Percentiles rank a stretch among this genome's conserved stretches.
phyloP scores from a whole-genome alignment of 2,113 vertebrate species.

The Caloenas nicobarica region DNA sequence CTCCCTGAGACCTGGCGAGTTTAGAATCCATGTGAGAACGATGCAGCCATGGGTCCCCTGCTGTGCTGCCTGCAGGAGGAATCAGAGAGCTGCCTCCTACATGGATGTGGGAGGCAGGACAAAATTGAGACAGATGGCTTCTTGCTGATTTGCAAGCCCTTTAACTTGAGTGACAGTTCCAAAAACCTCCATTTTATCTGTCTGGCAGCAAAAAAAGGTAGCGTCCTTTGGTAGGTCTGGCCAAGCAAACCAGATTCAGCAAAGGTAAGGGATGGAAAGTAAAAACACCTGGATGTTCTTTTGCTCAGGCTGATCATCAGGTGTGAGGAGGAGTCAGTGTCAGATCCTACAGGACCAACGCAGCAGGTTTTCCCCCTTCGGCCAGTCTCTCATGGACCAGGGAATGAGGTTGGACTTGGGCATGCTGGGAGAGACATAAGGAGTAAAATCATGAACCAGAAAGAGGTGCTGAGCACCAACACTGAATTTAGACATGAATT shows the following conservation, averaged over 20 bases:
- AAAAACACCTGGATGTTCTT: background rate
- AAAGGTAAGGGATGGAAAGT: background rate
- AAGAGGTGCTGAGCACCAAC: background rate
- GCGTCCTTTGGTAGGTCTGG: background rate
- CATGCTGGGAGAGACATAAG: background rate
- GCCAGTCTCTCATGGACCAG: fast-evolving
- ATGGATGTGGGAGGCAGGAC: background rate
- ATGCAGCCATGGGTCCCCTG: background rate
- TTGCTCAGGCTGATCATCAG: background rate
- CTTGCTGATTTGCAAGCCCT: background rate
- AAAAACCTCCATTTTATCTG: background rate
- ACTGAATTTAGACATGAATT: background rate
- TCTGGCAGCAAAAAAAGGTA: background rate
- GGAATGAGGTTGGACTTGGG: background rate
- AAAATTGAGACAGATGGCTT: background rate
- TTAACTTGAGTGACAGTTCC: background rate
- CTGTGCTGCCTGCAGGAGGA: background rate
- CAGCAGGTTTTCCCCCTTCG: background rate
- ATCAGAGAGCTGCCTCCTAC: background rate
- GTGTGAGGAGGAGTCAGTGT: background rate
- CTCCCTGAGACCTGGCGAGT: background rate
- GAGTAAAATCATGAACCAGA: background rate
- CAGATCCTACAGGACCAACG: background rate
- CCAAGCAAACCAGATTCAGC: background rate
- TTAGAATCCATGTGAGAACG: background rate